Evolutionary conservation across 2,888 invertebrate genomes (phyloP).

Genomic region (Eulithis testata): DNA sequence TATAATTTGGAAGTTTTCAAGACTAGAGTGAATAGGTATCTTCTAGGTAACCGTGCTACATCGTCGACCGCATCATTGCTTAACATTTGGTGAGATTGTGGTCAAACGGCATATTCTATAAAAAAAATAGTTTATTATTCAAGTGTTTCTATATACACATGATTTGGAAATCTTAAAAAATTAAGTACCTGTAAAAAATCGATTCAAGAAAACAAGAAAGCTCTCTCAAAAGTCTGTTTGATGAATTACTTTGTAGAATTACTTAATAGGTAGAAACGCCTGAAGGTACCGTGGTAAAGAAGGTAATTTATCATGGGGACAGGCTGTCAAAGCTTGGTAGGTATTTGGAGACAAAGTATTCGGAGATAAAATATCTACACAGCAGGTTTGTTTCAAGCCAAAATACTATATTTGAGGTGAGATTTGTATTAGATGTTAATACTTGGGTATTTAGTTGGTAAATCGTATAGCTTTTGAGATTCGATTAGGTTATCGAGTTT

Average conservation of each 20-base stretch:
- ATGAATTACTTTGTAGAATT: slow-evolving; percentile 13
- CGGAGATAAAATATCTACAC: background rate
- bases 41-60: too few species aligned
- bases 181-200: background rate
- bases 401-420: background rate
- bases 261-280: slow-evolving; percentile 6
- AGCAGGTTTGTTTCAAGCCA: background rate
- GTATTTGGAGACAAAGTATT: slow-evolving; percentile 3
- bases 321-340: slow-evolving; percentile 4
- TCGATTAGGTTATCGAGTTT: too few species aligned
- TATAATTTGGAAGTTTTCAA: too few species aligned
- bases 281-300: slow-evolving; percentile 3
- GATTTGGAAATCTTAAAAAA: too few species aligned
- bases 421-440: background rate
- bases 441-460: too few species aligned
- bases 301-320: slow-evolving; percentile 12
- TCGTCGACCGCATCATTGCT: too few species aligned
- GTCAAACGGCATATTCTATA: too few species aligned
- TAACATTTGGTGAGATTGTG: too few species aligned
- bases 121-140: too few species aligned
- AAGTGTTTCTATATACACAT: too few species aligned
- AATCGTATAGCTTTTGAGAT: too few species aligned
- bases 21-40: too few species aligned
- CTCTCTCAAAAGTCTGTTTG: slow-evolving; percentile 1
- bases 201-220: background rate